phyloP scores from a whole-genome alignment of 2,888 invertebrate genomes.

The Cyclophora punctaria region DNA sequence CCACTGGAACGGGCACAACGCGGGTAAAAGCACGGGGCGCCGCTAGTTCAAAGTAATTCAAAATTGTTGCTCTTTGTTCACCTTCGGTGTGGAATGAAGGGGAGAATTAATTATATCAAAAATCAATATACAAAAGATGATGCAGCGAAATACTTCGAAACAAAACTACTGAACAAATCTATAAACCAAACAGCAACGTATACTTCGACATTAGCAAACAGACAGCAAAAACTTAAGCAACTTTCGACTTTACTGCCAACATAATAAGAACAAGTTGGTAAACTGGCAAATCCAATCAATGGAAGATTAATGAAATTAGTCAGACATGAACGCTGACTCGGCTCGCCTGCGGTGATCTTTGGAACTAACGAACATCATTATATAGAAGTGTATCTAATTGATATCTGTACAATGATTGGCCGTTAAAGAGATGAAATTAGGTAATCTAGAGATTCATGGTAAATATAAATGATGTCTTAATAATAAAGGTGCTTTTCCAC shows the following conservation, averaged over 20 bases:
- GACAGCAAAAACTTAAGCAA: slow-evolving; percentile 12
- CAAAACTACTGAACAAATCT: slow-evolving; percentile 4
- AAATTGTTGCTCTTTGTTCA: too few species aligned
- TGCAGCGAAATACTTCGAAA: too few species aligned
- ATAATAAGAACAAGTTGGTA: slow-evolving; percentile 15
- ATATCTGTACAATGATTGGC: neutral
- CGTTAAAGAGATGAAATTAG: neutral
- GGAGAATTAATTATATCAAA: too few species aligned
- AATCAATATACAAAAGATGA: too few species aligned
- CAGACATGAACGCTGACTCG: slow-evolving; percentile 26
- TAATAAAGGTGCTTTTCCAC: too few species aligned
- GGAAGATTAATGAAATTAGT: slow-evolving; percentile 53
- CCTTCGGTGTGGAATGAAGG: too few species aligned
- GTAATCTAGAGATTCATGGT: too few species aligned
- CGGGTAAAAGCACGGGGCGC: too few species aligned
- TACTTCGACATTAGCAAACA: neutral
- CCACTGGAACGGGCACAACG: too few species aligned
- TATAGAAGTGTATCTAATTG: slow-evolving; percentile 3
- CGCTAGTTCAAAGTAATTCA: too few species aligned
- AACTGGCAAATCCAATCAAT: slow-evolving; percentile 41
- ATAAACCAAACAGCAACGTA: neutral
- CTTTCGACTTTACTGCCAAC: slow-evolving; percentile 8
- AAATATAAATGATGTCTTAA: too few species aligned
- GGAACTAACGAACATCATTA: slow-evolving; percentile 19
- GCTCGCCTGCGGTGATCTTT: slow-evolving; percentile 31